A percentile compares a stretch with the other conserved stretches of the same genome.
Evolutionary conservation across 2,113 vertebrate species (phyloP).

Genomic region (Mesoclemmys tuberculata): DNA sequence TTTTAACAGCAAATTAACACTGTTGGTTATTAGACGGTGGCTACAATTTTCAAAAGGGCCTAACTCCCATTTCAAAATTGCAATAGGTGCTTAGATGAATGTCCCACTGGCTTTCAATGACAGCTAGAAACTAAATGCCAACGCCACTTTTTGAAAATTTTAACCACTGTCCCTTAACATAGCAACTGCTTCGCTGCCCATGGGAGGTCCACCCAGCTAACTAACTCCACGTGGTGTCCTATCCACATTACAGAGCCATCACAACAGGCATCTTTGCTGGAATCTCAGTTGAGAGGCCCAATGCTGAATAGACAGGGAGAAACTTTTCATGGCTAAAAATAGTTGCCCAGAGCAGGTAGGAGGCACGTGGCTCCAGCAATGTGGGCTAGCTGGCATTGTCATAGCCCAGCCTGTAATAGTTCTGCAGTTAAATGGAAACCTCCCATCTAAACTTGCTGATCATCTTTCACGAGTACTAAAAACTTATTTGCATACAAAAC

Average conservation of each 20-base stretch:
- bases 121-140: neutral
- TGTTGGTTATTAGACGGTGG: neutral
- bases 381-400: too few species aligned
- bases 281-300: neutral
- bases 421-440: too few species aligned
- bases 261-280: neutral
- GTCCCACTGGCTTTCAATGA: neutral
- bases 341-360: neutral
- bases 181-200: neutral
- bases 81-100: neutral
- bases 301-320: neutral
- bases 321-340: neutral
- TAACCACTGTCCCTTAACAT: neutral
- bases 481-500: too few species aligned
- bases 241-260: neutral
- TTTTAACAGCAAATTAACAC: neutral
- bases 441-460: too few species aligned
- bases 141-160: neutral
- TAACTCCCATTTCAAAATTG: neutral
- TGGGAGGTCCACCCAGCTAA: neutral
- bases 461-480: too few species aligned
- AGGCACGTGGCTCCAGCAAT: too few species aligned
- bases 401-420: too few species aligned
- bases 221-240: neutral
- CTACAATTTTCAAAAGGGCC: neutral